phyloP scores from a whole-genome alignment of 2,113 vertebrate species.

The Chamaetylas fuelleborni region DNA sequence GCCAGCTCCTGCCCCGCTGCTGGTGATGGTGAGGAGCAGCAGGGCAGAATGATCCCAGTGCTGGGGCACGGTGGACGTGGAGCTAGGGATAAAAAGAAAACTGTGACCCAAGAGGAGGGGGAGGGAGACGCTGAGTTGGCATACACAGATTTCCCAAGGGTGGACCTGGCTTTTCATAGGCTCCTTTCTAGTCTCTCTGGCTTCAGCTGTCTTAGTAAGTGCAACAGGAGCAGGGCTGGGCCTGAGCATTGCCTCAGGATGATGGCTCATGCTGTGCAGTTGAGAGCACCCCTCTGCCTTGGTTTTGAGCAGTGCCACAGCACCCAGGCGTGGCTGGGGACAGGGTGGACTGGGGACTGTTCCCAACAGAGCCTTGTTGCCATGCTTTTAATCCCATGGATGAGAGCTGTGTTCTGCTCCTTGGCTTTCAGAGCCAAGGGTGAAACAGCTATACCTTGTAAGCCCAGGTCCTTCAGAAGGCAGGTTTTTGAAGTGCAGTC shows the following conservation, averaged over 20 bases:
- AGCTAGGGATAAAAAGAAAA: neutral
- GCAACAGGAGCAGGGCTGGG: neutral
- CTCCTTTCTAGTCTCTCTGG: neutral
- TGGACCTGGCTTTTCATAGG: neutral
- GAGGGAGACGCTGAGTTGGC: neutral
- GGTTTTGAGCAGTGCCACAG: neutral
- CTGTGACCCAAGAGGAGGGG: neutral
- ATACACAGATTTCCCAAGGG: neutral
- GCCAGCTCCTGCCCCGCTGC: neutral
- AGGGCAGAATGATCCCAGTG: neutral
- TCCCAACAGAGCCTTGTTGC: neutral
- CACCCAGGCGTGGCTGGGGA: rapidly evolving
- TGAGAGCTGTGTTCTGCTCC: neutral
- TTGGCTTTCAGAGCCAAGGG: neutral
- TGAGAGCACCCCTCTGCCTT: neutral
- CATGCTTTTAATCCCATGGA: rapidly evolving
- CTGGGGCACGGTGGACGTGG: neutral
- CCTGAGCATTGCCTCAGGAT: neutral
- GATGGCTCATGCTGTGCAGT: rapidly evolving
- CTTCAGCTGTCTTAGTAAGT: neutral
- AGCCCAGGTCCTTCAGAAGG: neutral
- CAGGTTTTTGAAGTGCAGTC: neutral
- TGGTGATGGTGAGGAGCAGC: neutral
- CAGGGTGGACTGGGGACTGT: neutral
- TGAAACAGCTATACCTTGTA: neutral